phyloP scores from a whole-genome alignment of 2,888 invertebrate species.

The Belgica antarctica region DNA sequence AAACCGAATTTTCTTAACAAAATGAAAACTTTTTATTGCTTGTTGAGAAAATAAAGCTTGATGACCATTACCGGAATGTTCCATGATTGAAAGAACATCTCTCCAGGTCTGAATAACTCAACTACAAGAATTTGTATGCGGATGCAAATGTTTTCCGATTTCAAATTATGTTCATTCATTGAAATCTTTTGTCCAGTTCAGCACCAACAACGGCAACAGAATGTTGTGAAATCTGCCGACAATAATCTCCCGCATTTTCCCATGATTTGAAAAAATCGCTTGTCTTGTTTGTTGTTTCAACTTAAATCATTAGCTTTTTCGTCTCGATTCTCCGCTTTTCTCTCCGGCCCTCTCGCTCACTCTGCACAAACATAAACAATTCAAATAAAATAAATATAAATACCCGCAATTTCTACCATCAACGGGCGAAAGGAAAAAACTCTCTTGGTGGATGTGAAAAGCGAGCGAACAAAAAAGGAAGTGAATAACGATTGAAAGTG shows the following conservation, averaged over 20 bases:
- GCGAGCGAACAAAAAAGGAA: not conserved
- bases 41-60: conserved; percentile 5
- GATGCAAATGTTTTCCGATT: conserved; percentile 11
- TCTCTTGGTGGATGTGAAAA: too few species aligned
- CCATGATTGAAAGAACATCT: not conserved
- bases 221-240: not conserved
- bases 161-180: conserved; percentile 21
- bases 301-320: conserved; percentile 34
- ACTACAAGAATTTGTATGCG: not conserved
- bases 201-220: not conserved
- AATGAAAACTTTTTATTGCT: conserved; percentile 18
- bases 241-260: not conserved
- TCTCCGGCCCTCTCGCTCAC: too few species aligned
- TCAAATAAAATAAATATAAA: conserved; percentile 11
- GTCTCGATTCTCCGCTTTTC: not conserved
- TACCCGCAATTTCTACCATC: not conserved
- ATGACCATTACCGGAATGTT: not conserved
- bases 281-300: conserved; percentile 15
- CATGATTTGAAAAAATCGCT: not conserved
- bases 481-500: not conserved
- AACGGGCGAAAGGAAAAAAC: too few species aligned
- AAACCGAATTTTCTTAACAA: conserved; percentile 15
- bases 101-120: not conserved
- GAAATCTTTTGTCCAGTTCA: conserved; percentile 16
- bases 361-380: conserved; percentile 14